Percentiles rank a stretch among this genome's conserved stretches.
These are phyloP conservation scores for Protodeltote pygarga DNA, from an alignment of 2,888 invertebrate genomes.

Conservation along the genomic window DNA sequence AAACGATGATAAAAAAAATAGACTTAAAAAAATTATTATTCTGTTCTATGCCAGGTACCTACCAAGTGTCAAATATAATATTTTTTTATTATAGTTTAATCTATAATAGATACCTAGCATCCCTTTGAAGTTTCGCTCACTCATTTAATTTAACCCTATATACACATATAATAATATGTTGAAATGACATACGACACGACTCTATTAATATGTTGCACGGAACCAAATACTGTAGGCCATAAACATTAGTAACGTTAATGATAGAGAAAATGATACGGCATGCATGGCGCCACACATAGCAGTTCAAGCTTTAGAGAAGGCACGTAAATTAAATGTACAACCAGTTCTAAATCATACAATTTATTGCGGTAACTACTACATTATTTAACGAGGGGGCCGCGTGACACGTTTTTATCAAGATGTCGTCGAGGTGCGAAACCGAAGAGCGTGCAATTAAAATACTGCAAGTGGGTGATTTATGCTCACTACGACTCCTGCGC, in stretches of 20 bases:
- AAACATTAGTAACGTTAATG: slow-evolving; percentile 33
- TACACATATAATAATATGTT: slow-evolving; percentile 8
- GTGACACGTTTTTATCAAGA: slow-evolving; percentile 64
- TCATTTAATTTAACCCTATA: too few relatives aligned
- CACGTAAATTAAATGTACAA: slow-evolving; percentile 47
- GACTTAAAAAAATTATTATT: too few relatives aligned
- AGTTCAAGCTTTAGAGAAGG: slow-evolving; percentile 28
- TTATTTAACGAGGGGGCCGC: slow-evolving; percentile 60
- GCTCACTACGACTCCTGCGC: slow-evolving; percentile 9
- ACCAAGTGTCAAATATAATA: too few relatives aligned
- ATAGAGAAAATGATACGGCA: slow-evolving; percentile 32
- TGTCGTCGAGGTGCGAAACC: slow-evolving; percentile 64
- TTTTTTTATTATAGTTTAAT: too few relatives aligned
- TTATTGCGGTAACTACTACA: slow-evolving; percentile 58
- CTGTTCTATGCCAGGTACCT: too few relatives aligned
- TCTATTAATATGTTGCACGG: slow-evolving; percentile 18
- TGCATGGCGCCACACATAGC: slow-evolving; percentile 28
- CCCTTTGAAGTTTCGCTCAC: too few relatives aligned
- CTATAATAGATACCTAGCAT: too few relatives aligned
- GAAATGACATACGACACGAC: slow-evolving; percentile 7
- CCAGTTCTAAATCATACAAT: slow-evolving; percentile 57
- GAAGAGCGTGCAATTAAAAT: slow-evolving; percentile 65
- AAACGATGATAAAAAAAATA: too few relatives aligned
- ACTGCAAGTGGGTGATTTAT: slow-evolving; percentile 64
- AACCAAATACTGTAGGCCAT: slow-evolving; percentile 33